Evolutionary conservation across 2,113 vertebrate species (phyloP).

Genomic region (Paralichthys olivaceus): DNA sequence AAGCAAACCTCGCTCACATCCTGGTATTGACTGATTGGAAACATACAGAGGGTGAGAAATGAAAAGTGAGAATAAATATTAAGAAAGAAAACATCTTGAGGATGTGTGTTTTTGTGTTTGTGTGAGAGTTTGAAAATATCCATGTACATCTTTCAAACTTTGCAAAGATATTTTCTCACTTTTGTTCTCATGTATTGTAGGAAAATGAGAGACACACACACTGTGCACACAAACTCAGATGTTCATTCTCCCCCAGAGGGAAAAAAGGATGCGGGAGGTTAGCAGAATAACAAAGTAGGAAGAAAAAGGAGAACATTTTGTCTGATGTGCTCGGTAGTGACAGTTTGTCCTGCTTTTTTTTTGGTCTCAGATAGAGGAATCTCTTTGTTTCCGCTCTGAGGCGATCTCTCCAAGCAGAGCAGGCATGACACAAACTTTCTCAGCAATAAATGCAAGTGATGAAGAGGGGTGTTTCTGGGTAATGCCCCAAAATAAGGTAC

Average conservation of each 20-base stretch:
- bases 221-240: background rate
- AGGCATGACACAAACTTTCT: constrained; percentile 1
- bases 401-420: constrained; percentile 10
- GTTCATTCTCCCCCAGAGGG: background rate
- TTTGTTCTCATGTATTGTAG: constrained; percentile 1
- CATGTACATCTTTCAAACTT: constrained; percentile 17
- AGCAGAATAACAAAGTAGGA: constrained; percentile 40
- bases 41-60: background rate
- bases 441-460: background rate
- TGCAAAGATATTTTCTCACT: constrained; percentile 10
- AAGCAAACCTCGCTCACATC: constrained; percentile 3
- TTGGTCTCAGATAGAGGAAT: constrained; percentile 18
- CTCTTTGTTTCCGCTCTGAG: background rate
- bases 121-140: constrained; percentile 4
- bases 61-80: background rate
- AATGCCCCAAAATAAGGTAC: background rate
- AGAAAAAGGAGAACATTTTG: constrained; percentile 27
- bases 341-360: constrained; percentile 39
- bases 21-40: constrained; percentile 23
- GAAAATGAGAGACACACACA: background rate
- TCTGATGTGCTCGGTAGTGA: constrained; percentile 47
- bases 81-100: too few species aligned
- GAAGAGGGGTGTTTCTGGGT: constrained; percentile 2
- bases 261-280: background rate
- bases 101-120: too few species aligned